These are phyloP conservation scores for Macropus fuliginosus DNA, from an alignment of 2,797 vertebrate species.

Conservation along the genomic window DNA sequence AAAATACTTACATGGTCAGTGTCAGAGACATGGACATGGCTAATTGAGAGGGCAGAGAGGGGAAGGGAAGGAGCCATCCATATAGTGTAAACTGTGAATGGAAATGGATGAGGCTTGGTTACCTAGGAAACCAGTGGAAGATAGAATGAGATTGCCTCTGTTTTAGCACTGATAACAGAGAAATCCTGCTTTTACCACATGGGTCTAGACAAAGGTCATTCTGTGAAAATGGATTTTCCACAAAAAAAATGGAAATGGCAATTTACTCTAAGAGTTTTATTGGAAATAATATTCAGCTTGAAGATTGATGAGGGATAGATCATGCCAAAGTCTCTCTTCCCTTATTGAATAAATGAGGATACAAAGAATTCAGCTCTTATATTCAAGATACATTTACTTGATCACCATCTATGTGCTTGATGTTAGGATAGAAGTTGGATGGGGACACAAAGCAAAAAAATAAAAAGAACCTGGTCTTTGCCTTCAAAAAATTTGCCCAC, in stretches of 20 bases:
- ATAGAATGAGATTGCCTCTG: background rate
- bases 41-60: background rate
- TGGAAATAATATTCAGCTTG: background rate
- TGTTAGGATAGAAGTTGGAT: background rate
- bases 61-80: background rate
- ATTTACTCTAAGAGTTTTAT: background rate
- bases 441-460: background rate
- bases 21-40: background rate
- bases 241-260: background rate
- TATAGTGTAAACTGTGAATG: no score
- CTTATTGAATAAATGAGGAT: background rate
- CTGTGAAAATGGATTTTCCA: slow-evolving; percentile 14
- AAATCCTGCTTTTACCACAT: background rate
- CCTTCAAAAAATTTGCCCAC: background rate
- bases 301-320: background rate
- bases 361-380: background rate
- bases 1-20: background rate
- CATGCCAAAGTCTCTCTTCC: background rate
- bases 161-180: background rate
- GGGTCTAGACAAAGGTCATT: background rate
- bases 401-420: background rate
- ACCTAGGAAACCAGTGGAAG: background rate
- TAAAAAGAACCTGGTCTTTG: background rate
- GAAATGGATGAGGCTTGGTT: background rate
- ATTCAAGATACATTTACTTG: background rate